Percentiles rank a stretch among this genome's conserved stretches.
These are phyloP conservation scores for Notoglanidium macrostoma DNA, from an alignment of 2,797 vertebrate species.

Conservation along the genomic window DNA sequence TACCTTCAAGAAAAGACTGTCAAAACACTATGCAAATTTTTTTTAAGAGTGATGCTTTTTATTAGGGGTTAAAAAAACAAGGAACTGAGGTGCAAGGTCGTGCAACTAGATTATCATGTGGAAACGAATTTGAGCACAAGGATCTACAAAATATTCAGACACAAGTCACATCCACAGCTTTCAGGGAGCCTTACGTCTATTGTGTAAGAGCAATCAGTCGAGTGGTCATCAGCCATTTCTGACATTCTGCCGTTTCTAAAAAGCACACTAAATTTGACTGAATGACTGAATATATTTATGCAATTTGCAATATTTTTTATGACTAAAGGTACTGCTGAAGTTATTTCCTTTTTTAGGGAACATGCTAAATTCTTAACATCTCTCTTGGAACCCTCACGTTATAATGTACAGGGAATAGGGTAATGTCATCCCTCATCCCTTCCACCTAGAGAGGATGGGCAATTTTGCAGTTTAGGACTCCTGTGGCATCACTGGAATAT, in stretches of 20 bases:
- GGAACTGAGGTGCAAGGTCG: conserved; percentile 1
- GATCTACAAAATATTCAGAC: conserved; percentile 11
- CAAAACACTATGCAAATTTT: not conserved
- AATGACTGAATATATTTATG: not conserved
- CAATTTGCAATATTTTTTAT: too few species aligned
- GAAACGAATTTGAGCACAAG: not conserved
- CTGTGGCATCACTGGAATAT: not conserved
- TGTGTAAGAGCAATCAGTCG: conserved; percentile 14
- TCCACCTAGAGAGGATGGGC: not conserved
- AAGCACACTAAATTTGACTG: not conserved
- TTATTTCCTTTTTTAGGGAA: not conserved
- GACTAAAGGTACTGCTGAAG: not conserved
- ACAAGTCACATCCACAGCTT: not conserved
- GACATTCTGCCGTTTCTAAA: conserved; percentile 20
- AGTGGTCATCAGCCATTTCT: conserved; percentile 31
- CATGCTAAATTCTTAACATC: not conserved
- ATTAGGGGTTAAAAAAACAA: not conserved
- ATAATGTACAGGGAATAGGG: not conserved
- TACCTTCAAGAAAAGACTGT: not conserved
- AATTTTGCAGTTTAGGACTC: not conserved
- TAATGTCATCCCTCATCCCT: not conserved
- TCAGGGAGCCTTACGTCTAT: conserved; percentile 13
- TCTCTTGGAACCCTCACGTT: not conserved
- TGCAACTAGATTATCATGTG: not conserved
- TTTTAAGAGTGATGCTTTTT: conserved; percentile 14